Conservation (phyloP, 1,140 invertebrate genomes). For the Scaptomyza pallida region DNA sequence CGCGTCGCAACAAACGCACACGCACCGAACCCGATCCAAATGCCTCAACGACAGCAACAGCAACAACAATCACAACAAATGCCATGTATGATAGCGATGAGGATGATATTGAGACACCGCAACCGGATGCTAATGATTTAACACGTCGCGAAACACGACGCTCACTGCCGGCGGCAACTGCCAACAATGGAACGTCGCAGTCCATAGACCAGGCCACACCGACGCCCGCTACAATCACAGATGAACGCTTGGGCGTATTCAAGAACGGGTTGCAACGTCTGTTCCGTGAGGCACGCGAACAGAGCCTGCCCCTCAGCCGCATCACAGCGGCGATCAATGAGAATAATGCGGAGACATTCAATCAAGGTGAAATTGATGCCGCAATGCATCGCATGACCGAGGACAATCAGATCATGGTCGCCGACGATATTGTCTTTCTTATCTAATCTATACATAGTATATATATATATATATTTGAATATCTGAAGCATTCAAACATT, state of each 20-base stretch:
- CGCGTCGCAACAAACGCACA: constrained; percentile 65
- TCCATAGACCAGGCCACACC: constrained; percentile 1
- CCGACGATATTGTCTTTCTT: constrained; percentile 94
- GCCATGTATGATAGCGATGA: constrained; percentile 74
- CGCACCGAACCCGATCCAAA: constrained; percentile 78
- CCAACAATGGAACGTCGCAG: constrained; percentile 25
- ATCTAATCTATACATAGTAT: constrained; percentile 86
- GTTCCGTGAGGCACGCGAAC: constrained; percentile 89
- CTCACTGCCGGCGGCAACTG: constrained; percentile 52
- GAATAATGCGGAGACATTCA: constrained; percentile 87
- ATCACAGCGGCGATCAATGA: constrained; percentile 87
- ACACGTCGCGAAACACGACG: constrained; percentile 73
- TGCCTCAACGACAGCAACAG: constrained; percentile 29
- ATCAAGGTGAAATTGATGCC: constrained; percentile 89
- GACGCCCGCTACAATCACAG: constrained; percentile 47
- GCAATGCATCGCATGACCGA: constrained; percentile 93
- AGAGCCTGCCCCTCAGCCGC: constrained; percentile 87
- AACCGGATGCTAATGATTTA: constrained; percentile 76
- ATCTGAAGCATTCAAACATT: constrained; percentile 8
- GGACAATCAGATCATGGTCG: constrained; percentile 96
- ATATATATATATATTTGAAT: not conserved
- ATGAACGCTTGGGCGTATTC: constrained; percentile 85
- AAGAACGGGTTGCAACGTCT: constrained; percentile 87
- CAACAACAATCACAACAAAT: constrained; percentile 47
- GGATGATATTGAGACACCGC: constrained; percentile 72